Percentiles rank a stretch among this genome's conserved stretches.
phyloP scores from a whole-genome alignment of 2,113 vertebrate genomes.

The Elaphurus davidianus region DNA sequence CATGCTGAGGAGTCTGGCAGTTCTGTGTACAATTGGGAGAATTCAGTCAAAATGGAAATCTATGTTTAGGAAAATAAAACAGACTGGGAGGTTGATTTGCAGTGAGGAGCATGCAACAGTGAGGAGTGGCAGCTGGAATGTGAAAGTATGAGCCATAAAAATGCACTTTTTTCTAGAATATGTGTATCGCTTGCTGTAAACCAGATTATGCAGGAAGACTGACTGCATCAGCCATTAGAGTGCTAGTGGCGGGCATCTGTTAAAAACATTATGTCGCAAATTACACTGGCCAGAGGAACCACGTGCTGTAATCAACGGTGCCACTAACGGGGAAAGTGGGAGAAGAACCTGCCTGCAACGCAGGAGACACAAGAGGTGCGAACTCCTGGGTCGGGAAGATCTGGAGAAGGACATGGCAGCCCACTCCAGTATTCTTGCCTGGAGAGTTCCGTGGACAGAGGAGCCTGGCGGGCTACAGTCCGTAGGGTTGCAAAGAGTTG shows the following conservation, averaged over 20 bases:
- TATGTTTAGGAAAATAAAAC: not conserved
- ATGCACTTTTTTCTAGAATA: not conserved
- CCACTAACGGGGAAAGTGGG: not conserved
- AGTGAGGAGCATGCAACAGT: not conserved
- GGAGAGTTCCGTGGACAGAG: not conserved
- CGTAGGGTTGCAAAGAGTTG: not conserved
- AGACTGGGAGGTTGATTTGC: not conserved
- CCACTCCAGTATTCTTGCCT: not conserved
- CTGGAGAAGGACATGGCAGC: not conserved
- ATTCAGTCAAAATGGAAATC: not conserved
- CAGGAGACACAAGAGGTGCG: not conserved
- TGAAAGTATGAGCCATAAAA: not conserved
- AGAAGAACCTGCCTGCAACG: not conserved
- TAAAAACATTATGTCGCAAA: not conserved
- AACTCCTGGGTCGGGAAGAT: not conserved
- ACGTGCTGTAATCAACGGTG: rapidly evolving
- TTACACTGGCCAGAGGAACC: not conserved
- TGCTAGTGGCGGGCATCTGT: too few species aligned
- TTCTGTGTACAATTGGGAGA: not conserved
- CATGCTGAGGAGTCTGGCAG: not conserved
- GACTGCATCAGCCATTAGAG: not conserved
- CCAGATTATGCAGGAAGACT: not conserved
- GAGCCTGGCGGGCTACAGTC: not conserved
- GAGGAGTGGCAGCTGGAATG: not conserved
- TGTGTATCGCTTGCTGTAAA: not conserved